Percentiles rank a stretch among this genome's conserved stretches.
Evolutionary conservation across 2,797 vertebrate species (phyloP).

Genomic region (Pempheris klunzingeri): DNA sequence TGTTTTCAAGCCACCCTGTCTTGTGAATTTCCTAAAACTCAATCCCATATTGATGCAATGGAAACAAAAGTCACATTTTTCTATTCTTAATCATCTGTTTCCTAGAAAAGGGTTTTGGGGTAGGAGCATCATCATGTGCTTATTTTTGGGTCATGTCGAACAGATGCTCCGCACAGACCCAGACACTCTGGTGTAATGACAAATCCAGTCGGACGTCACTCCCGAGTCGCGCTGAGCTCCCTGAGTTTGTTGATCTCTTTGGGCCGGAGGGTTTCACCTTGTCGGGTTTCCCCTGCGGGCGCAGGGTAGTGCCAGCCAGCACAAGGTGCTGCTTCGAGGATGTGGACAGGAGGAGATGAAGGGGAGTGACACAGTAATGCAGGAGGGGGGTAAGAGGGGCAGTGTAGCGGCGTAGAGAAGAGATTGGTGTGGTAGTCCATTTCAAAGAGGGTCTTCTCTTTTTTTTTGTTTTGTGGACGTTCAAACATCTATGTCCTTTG

Average conservation of each 20-base stretch:
- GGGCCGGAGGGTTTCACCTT: constrained; percentile 28
- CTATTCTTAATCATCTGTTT: constrained; percentile 67
- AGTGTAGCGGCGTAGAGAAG: constrained; percentile 17
- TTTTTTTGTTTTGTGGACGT: background rate
- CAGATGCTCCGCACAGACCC: constrained; percentile 59
- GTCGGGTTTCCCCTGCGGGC: constrained; percentile 19
- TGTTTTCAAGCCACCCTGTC: constrained; percentile 39
- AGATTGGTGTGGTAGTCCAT: constrained; percentile 11
- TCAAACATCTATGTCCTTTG: background rate
- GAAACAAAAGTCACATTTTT: constrained; percentile 74
- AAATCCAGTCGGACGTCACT: constrained; percentile 37
- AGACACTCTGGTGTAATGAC: constrained; percentile 38
- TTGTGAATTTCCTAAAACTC: constrained; percentile 68
- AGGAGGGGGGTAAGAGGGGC: constrained; percentile 14
- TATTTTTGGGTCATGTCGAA: constrained; percentile 65
- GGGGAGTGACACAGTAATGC: constrained; percentile 18
- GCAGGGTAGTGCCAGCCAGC: constrained; percentile 33
- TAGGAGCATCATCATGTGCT: constrained; percentile 61
- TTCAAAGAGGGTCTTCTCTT: constrained; percentile 9
- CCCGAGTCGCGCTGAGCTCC: constrained; percentile 11
- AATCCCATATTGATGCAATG: constrained; percentile 56
- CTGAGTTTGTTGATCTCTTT: constrained; percentile 19
- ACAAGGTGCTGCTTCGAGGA: constrained; percentile 39
- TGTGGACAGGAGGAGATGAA: constrained; percentile 17
- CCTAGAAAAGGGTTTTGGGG: constrained; percentile 66